Evolutionary conservation across 1,140 invertebrate genomes (phyloP).

Genomic region (Philopotamus ludificatus): DNA sequence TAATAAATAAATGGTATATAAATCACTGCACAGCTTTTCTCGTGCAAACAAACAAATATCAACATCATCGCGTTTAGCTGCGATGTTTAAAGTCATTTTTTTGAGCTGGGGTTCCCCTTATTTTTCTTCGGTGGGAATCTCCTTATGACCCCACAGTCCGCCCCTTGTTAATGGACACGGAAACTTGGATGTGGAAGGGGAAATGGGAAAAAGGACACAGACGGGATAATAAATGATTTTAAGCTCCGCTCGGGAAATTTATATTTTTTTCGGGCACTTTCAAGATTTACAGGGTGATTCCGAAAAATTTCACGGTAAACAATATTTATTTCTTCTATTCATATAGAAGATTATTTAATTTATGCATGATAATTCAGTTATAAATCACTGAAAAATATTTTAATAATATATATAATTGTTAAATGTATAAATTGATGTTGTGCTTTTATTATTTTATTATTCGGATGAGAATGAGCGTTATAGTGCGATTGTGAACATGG

Average conservation of each 20-base stretch:
- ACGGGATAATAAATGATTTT: slow-evolving; percentile 40
- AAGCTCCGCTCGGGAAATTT: slow-evolving; percentile 32
- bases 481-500: background rate
- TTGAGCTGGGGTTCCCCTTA: background rate
- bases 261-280: slow-evolving; percentile 35
- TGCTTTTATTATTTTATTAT: no score
- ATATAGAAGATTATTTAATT: no score
- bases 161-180: slow-evolving; percentile 27
- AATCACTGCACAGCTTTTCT: no score
- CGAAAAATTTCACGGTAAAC: no score
- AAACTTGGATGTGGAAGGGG: slow-evolving; percentile 9
- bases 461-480: no score
- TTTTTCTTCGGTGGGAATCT: background rate
- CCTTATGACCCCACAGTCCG: background rate
- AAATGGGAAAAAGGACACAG: slow-evolving; percentile 31
- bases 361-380: no score
- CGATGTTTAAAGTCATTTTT: slow-evolving; percentile 5
- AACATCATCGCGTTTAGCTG: background rate
- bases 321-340: no score
- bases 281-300: slow-evolving; percentile 11
- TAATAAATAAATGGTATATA: no score
- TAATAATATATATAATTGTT: no score
- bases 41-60: no score
- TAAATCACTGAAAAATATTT: no score
- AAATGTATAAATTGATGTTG: no score